A percentile compares a stretch with the other conserved stretches of the same genome.
Evolutionary conservation across 2,113 vertebrate genomes (phyloP).

Genomic region (Poeciliopsis occidentalis): DNA sequence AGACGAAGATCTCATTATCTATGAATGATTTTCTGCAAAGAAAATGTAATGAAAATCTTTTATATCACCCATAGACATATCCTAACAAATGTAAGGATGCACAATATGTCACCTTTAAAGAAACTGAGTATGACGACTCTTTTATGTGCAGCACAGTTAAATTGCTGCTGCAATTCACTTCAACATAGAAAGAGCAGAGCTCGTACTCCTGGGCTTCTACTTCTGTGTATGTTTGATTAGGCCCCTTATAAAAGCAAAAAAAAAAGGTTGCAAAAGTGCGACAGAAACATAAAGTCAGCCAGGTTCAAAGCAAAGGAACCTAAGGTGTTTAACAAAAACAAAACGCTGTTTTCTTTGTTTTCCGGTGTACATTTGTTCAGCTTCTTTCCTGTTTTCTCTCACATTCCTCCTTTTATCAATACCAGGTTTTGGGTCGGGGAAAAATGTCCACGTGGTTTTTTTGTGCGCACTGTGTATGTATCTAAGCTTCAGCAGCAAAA

Average conservation of each 20-base stretch:
- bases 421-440: not conserved
- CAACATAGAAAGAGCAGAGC: not conserved
- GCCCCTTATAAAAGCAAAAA: not conserved
- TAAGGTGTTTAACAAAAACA: not conserved
- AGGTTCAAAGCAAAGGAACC: not conserved
- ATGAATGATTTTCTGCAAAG: no score
- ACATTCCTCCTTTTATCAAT: not conserved
- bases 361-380: not conserved
- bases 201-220: not conserved
- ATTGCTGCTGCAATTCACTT: not conserved
- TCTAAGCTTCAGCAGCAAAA: not conserved
- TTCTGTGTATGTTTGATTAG: not conserved
- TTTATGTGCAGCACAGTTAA: no score
- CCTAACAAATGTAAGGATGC: no score
- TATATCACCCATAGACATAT: no score
- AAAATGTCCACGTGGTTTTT: not conserved
- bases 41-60: no score
- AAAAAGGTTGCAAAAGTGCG: not conserved
- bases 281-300: not conserved
- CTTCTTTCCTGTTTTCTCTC: not conserved
- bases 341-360: not conserved
- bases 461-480: not conserved
- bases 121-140: no score
- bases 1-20: no score
- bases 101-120: no score